Evolutionary conservation across 2,888 invertebrate genomes (phyloP).

Genomic region (Monochamus alternatus): DNA sequence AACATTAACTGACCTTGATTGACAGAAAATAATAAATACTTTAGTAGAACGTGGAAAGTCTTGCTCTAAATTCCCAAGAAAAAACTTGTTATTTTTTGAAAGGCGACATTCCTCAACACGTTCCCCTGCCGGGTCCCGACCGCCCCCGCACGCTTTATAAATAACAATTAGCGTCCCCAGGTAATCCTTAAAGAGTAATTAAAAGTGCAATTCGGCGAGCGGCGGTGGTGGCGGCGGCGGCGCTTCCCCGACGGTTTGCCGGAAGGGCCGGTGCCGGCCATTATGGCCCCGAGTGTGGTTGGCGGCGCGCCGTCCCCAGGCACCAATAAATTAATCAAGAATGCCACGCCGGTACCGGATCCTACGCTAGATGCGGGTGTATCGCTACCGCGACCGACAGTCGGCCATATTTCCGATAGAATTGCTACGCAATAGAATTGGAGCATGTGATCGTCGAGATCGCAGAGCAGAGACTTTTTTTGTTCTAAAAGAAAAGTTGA

Average conservation of each 20-base stretch:
- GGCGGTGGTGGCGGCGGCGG: slow-evolving; percentile 24
- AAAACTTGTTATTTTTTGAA: too few relatives aligned
- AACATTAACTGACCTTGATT: too few relatives aligned
- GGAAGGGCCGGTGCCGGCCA: slow-evolving; percentile 58
- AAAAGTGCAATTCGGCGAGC: slow-evolving; percentile 43
- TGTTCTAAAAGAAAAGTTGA: too few relatives aligned
- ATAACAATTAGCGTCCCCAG: slow-evolving; percentile 38
- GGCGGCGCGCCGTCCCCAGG: slow-evolving; percentile 64
- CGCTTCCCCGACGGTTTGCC: slow-evolving; percentile 31
- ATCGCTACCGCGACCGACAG: slow-evolving; percentile 32
- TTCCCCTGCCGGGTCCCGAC: not conserved
- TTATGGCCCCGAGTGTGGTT: slow-evolving; percentile 61
- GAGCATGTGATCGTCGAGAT: too few relatives aligned
- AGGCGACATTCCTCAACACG: not conserved
- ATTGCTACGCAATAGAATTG: not conserved
- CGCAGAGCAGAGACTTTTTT: too few relatives aligned
- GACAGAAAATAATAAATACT: too few relatives aligned
- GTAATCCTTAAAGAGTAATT: slow-evolving; percentile 59
- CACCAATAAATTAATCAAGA: slow-evolving; percentile 71
- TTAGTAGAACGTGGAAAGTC: too few relatives aligned
- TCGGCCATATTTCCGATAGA: slow-evolving; percentile 44
- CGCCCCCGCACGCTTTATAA: not conserved
- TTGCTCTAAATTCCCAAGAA: too few relatives aligned
- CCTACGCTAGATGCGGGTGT: slow-evolving; percentile 31
- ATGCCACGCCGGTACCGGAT: slow-evolving; percentile 64